Evolutionary conservation across 2,113 vertebrate genomes (phyloP), one percentile per base, ranked within the genome.

Genomic region (Oenanthe melanoleuca): DNA sequence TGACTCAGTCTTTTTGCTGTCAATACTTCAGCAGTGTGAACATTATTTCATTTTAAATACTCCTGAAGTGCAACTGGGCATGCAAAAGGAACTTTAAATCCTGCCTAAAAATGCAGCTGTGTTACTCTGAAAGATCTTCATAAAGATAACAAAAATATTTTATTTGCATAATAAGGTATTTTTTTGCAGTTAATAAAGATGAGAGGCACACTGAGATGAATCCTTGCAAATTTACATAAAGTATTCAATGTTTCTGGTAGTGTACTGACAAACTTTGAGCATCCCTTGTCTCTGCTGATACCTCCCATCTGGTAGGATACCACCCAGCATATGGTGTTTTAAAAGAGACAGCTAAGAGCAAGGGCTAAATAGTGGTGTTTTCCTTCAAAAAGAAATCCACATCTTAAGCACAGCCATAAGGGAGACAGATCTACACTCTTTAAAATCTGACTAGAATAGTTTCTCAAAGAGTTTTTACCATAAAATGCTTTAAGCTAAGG

Each of bases 281-380:
- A 38, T 12, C 5, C 22, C 14, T 47, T 78, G 29, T 40, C 44
- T 71, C 17, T 72, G 55, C 29, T 18, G 47, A 91, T 79, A 71
- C 15, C 18, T 86, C n/a, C 49, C 49, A 56, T 79, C 22, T 37
- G 34, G 34, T 37, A 37, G 34, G 34, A 37, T 37, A 37, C 34
- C 34, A 37, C 34, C 52, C 38, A 92, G 79, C 72, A 60, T 21
- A 14, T 1, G 17, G 12, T 63, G 40, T 73, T 91, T 67, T 61
- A 75, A 80, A 95, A 93, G 63, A 96, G 37, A 80, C 2, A 38
- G 38, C 52, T 59, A 75, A 57, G 45, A 96, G 83, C 53, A 80
- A 73, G 55, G 64, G 25, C 14, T 87, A 42, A 72, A 11, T 21
- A 34, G 9, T 50, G 37, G 61, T 70, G 49, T 44, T 89, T 85